Base-by-base conservation (phyloP, 2,888 invertebrate genomes). In the Nipponacmea schrenckii region DNA sequence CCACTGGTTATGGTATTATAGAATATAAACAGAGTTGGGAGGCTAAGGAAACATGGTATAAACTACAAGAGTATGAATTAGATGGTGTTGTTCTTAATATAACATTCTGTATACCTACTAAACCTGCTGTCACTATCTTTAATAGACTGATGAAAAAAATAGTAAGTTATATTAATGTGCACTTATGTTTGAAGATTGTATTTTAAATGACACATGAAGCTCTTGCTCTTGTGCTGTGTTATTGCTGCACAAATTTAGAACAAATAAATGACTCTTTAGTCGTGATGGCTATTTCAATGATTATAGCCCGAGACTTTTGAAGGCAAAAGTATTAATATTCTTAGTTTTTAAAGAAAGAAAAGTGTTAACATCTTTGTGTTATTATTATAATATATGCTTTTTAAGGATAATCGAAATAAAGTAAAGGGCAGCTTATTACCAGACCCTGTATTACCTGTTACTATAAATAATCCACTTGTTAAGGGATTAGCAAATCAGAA, bases 1-100 rank as follows among this genome's bases (percentile, higher is more conserved):
- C 90, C 10, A 87, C 90, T 71, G 90, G 91, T 69, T 91, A 90
- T 90, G 91, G 91, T 46, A 86, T 91, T 31, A 90, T 91, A 7
- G 91, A 91, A 80, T 91, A 81, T 70, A 78, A 78, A 10, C 73
- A 77, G 14, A 67, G 78, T 31, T 76, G 79, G 27, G 83, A 83
- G 65, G 84, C 86, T 20, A 81, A 84, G 70, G 75, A 71, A 39
- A 80, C 82, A 4, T 81, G 80, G 76, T 70, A 75, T 24, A 69
- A 77, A 48, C 72, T 84, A 44, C 76, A 77, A 62, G 77, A 74
- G 26, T 68, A 77, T 26, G 72, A 79, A 68, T 74, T 90, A 70
- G 85, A 89, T 46, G 90, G 89, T 46, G 84, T 86, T 50, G 83
- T 85, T 46, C 89, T 91, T 66, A 84, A 90, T 26, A 87, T 91